Evolutionary conservation across 2,113 vertebrate genomes (phyloP), one percentile per base, ranked within the genome.

Genomic region (Plecturocebus donacophilus): DNA sequence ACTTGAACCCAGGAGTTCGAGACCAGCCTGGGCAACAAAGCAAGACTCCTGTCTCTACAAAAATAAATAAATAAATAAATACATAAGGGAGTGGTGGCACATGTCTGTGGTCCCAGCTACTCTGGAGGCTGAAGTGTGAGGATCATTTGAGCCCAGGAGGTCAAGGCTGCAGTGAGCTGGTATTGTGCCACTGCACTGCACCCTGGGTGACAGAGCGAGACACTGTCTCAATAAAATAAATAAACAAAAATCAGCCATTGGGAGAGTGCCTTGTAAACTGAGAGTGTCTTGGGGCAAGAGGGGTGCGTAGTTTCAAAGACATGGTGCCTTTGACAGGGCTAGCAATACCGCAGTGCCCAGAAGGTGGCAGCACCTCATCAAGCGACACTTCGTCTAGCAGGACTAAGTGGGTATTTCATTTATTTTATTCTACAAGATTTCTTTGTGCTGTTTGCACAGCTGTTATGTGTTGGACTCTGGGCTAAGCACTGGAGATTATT

Each of bases 341-440:
- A 25, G 85, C 77, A 52, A 21, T 87, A 5, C 23, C 23, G 6
- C 1, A 1, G 40, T 8, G 30, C 8, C 94, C 97, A 93, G 95
- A 3, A 93, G 97, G 96, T 58, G 95, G 68, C 92, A 97, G 92
- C 79, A 89, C 20, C 3, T 76, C 76, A 68, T 5, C 61, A 17
- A 52, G 16, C 20, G 66, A 38, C 66, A 27, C 54, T 45, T 84
- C 6, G n/a, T 77, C 13, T 20, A 23, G 8, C 8, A 0, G 20
- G 8, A 17, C 38, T 42, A 23, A 8, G 30, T 25, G 6, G 23
- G n/a, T 25, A 0, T 75, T 25, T 81, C 13, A 19, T 49, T 32
- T 14, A 27, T 30, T 47, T 86, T 58, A 35, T 70, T 68, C 64
- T 40, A 7, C 20, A 76, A 79, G 35, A 82, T 54, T 32, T 14